Conservation (phyloP, 2,888 invertebrate genomes). For the Xanthorhoe designata region DNA sequence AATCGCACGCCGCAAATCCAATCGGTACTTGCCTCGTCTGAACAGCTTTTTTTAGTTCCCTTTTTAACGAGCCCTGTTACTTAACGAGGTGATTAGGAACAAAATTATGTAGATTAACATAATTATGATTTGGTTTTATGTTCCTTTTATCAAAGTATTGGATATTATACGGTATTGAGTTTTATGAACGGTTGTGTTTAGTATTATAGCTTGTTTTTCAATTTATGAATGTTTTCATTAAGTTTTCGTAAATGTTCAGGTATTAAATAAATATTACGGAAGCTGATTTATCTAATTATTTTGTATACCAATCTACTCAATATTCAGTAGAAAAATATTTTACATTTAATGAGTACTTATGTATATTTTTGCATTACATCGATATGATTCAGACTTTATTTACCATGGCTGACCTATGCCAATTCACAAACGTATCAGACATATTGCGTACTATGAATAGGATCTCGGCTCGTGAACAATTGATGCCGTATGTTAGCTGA, state of each 20-base stretch:
- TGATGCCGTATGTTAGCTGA: background rate
- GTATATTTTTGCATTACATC: background rate
- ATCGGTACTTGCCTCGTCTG: conserved; percentile 51
- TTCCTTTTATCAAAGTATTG: conserved; percentile 23
- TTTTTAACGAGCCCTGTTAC: conserved; percentile 40
- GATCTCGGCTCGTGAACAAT: conserved; percentile 1
- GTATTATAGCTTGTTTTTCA: conserved; percentile 9
- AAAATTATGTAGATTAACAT: conserved; percentile 42
- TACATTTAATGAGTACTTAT: no score
- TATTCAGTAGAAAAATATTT: no score
- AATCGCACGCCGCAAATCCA: conserved; percentile 74
- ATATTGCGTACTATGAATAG: background rate
- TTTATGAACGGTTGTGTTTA: conserved; percentile 24
- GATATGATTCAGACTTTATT: background rate
- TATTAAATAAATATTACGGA: no score
- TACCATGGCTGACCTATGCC: background rate
- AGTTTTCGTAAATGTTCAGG: background rate
- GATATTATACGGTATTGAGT: conserved; percentile 25
- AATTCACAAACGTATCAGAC: background rate
- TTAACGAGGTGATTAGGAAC: conserved; percentile 39
- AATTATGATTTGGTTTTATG: conserved; percentile 41
- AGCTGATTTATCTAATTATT: no score
- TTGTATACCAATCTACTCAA: no score
- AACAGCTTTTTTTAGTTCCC: conserved; percentile 40
- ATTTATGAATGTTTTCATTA: background rate